Evolutionary conservation across 1,140 invertebrate genomes (phyloP), one percentile per base, ranked within the genome.

Genomic region (Plectrocnemia conspersa): DNA sequence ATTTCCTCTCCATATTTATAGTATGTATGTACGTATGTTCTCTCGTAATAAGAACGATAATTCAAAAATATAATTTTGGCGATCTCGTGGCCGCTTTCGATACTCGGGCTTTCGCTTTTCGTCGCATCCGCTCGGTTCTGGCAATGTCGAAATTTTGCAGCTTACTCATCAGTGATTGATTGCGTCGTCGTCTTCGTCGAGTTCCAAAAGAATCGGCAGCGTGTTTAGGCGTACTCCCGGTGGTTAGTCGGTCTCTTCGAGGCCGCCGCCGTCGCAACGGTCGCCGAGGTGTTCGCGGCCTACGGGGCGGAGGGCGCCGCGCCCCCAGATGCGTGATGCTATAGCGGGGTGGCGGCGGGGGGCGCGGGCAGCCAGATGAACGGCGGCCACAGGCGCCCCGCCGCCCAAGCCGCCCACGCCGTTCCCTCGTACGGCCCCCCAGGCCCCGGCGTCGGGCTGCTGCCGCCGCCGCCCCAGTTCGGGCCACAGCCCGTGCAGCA

Each of bases 391-490:
- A 9, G 33, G 33, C 48, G 48, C 13, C 9, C 48, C 16, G 7
- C 35, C 33, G 21, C 21, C 42, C 25, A 32, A 32, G 24, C 48
- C 16, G 29, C 32, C 44, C 11, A 22, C 24, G 40, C 44, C 40
- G n/a, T 25, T 10, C 23, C 40, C 32, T 38, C 29, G 16, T 54
- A 66, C 65, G 68, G 66, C 70, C 66, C 63, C 65, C 70, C 67
- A 69, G 72, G 69, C 65, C 68, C 68, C 68, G 65, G 63, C 56
- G 71, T 72, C 40, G 70, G 71, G 41, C 64, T 73, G 42, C 63
- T 72, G 63, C 72, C 70, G 58, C 72, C 72, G 54, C 72, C 72
- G 63, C 72, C 72, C 40, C 69, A 74, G 64, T 74, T 74, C 59
- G 73, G 70, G 62, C 59, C 58, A 59, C 57, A 59, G 53, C 62